Evolutionary conservation across 2,113 vertebrate species (phyloP), one percentile per base, ranked within the genome.

Genomic region (Cavia aperea): DNA sequence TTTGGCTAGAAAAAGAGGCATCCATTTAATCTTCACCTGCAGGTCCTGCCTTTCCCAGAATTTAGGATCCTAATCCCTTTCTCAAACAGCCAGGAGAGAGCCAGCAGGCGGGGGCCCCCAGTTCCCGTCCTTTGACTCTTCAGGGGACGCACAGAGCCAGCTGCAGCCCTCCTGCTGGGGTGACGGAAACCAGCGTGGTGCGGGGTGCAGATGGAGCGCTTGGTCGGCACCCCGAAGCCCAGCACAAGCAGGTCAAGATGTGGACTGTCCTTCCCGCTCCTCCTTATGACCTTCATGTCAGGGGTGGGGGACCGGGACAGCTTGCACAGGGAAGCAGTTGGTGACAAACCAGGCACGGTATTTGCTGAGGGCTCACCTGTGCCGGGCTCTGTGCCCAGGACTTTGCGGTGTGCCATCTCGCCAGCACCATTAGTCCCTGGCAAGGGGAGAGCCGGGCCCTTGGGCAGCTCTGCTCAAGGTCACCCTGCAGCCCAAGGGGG

Each of bases 71-170:
- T 88, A 81, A 96, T 65, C 90, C 68, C 51, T 84, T 93, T 79
- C 43, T 60, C 88, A 89, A 81, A 92, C 24, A 92, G 18, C 24
- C 66, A 56, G 65, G 56, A 93, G 86, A 65, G 83, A 92, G 66
- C 29, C 63, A 72, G 36, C 6, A 19, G 65, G 5, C 14, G 24
- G 21, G 7, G 4, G 33, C 66, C 73, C 16, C 24, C 13, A 89
- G 51, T 31, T 5, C 26, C 6, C 3, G 43, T 31, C 58, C 39
- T 81, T 83, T 6, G 1, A 10, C 16, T 24, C 68, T 46, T 79
- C 29, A 19, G 2, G 24, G 81, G 70, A 18, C 18, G n/a, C 8
- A 31, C 16, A 70, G 51, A 46, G 23, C 54, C 65, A 58, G 15
- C 23, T 15, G 43, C 73, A 49, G 14, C 12, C 51, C 31, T 6